phyloP scores from a whole-genome alignment of 2,113 vertebrate species.

The Equus przewalskii region DNA sequence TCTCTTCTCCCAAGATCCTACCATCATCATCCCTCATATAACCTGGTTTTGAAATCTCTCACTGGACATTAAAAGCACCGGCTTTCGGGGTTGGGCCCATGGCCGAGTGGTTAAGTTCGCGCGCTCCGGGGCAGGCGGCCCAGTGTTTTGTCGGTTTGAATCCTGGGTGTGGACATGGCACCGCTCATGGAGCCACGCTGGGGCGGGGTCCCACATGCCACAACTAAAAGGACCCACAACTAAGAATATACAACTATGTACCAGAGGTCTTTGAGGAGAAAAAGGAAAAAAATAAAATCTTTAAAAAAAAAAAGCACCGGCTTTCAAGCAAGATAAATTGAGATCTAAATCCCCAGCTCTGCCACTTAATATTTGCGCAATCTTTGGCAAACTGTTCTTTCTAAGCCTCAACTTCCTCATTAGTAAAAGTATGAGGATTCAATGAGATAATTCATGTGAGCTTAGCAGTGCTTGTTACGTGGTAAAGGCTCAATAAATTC shows the following conservation, averaged over 20 bases:
- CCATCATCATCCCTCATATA: neutral
- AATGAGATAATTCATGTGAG: neutral
- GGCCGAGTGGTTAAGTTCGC: no score
- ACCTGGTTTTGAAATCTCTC: neutral
- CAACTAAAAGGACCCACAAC: no score
- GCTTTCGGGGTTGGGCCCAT: neutral
- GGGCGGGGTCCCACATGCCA: no score
- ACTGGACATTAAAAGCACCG: neutral
- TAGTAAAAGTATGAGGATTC: neutral
- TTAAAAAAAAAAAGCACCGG: neutral
- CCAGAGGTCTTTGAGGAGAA: no score
- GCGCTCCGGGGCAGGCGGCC: no score
- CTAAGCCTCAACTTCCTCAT: constrained; percentile 15
- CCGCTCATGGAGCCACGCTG: no score
- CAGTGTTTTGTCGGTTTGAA: no score
- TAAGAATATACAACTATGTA: no score
- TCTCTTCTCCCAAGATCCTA: neutral
- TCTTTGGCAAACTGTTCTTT: neutral
- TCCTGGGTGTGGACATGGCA: no score
- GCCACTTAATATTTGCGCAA: neutral
- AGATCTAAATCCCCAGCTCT: neutral
- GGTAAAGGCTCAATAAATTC: neutral
- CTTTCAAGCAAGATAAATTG: neutral
- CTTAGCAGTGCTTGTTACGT: neutral
- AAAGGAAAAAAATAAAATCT: no score